A percentile compares a stretch with the other conserved stretches of the same genome.
phyloP scores from a whole-genome alignment of 2,797 vertebrate genomes.

The Sebastes vulpes region DNA sequence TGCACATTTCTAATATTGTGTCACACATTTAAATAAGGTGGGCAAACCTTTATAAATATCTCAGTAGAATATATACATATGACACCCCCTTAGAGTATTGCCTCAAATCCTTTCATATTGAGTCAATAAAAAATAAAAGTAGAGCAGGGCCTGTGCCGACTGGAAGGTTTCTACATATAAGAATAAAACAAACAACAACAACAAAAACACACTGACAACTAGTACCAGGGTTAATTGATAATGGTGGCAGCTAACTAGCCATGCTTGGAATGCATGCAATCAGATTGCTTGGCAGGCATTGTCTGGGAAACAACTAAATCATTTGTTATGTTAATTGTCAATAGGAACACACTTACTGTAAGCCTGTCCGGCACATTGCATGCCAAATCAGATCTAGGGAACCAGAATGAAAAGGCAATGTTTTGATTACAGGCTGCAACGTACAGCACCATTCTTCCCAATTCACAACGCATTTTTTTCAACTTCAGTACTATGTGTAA shows the following conservation, averaged over 20 bases:
- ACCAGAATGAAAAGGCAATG: neutral
- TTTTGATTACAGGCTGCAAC: neutral
- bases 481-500: neutral
- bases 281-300: neutral
- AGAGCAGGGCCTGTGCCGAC: neutral
- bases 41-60: neutral
- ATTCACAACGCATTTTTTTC: neutral
- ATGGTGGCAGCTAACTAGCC: neutral
- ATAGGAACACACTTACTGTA: neutral
- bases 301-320: neutral
- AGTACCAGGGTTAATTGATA: neutral
- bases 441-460: neutral
- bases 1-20: neutral
- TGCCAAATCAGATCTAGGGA: neutral
- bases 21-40: neutral
- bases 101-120: neutral
- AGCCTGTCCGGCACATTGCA: neutral
- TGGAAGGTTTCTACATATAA: neutral
- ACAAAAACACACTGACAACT: neutral
- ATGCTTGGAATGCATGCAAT: neutral
- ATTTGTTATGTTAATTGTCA: neutral
- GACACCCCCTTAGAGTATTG: neutral
- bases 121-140: neutral
- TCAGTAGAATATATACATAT: neutral
- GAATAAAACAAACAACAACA: neutral